Percentiles rank a stretch among this genome's conserved stretches.
Conservation (phyloP, 2,113 vertebrate species). For the Trachemys scripta region DNA sequence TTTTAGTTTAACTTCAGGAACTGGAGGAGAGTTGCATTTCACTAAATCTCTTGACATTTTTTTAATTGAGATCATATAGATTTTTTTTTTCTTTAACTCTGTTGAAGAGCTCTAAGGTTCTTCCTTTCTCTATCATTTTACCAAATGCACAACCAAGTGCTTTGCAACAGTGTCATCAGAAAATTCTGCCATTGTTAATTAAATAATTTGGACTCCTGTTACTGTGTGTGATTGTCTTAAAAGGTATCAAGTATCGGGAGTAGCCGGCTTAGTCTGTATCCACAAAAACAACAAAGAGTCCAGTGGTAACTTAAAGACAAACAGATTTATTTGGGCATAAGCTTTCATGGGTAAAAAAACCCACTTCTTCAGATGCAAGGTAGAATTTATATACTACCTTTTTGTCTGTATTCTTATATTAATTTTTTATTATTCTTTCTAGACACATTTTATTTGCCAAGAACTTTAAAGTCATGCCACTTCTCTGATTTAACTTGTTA, state of each 20-base stretch:
- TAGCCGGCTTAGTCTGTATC: too few relatives aligned
- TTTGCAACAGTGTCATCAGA: neutral
- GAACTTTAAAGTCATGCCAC: neutral
- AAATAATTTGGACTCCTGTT: neutral
- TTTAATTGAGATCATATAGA: too few relatives aligned
- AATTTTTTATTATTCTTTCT: neutral
- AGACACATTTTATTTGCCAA: neutral
- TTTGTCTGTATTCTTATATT: neutral
- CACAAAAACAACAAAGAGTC: too few relatives aligned
- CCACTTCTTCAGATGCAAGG: too few relatives aligned
- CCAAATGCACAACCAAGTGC: neutral
- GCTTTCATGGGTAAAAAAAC: too few relatives aligned
- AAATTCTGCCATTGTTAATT: accelerated
- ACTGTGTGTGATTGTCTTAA: neutral
- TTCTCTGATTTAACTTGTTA: neutral
- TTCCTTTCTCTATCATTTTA: neutral
- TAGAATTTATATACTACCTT: neutral
- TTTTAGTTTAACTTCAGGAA: neutral
- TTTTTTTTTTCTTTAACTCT: neutral
- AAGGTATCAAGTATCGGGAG: neutral
- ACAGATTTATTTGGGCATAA: too few relatives aligned
- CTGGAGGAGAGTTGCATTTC: neutral
- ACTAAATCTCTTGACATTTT: neutral
- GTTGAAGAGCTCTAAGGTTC: neutral
- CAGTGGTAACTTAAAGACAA: too few relatives aligned